phyloP scores from a whole-genome alignment of 2,113 vertebrate genomes.

The Rana temporaria region DNA sequence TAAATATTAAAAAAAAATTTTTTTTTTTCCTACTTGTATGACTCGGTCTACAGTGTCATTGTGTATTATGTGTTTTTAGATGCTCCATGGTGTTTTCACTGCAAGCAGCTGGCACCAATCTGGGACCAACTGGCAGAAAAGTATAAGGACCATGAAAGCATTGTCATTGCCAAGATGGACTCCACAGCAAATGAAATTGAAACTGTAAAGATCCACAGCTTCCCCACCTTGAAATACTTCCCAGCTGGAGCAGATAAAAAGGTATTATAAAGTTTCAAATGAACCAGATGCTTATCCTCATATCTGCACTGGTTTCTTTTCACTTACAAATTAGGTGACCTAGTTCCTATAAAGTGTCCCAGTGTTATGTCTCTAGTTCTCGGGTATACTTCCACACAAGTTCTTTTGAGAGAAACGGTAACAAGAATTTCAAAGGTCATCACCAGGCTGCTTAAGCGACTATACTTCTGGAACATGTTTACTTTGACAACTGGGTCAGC shows the following conservation, averaged over 20 bases:
- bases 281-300: too few relatives aligned
- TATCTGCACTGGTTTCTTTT: too few relatives aligned
- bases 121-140: slow-evolving; percentile 96
- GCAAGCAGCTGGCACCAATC: slow-evolving; percentile 95
- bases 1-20: too few relatives aligned
- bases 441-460: too few relatives aligned
- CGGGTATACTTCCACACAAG: too few relatives aligned
- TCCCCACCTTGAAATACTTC: slow-evolving; percentile 97
- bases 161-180: slow-evolving; percentile 95
- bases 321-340: too few relatives aligned
- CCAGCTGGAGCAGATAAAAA: slow-evolving; percentile 83
- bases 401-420: too few relatives aligned
- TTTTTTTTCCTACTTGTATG: neutral
- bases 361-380: too few relatives aligned
- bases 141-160: slow-evolving; percentile 81
- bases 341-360: too few relatives aligned
- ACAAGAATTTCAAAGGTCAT: too few relatives aligned
- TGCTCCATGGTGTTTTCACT: slow-evolving; percentile 98
- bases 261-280: slow-evolving; percentile 79
- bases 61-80: slow-evolving; percentile 70
- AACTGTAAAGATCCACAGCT: slow-evolving; percentile 93
- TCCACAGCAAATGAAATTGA: slow-evolving; percentile 96
- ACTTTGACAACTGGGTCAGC: too few relatives aligned
- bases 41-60: neutral
- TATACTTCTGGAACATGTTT: too few relatives aligned